Conservation (phyloP, 2,797 vertebrate genomes). For the Molossus molossus region DNA sequence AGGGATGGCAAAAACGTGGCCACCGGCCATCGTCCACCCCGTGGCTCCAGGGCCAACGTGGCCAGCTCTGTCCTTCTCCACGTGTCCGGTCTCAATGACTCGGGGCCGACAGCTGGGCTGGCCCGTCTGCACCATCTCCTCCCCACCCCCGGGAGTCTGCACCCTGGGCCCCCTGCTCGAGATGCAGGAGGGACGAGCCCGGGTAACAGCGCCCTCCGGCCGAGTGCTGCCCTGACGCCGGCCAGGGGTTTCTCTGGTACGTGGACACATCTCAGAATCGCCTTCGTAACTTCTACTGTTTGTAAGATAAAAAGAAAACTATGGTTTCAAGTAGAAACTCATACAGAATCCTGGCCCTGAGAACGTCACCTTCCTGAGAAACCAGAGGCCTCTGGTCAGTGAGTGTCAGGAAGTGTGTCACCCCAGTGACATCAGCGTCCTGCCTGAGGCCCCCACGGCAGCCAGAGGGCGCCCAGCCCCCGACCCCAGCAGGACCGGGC, state of each 20-base stretch:
- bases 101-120: not conserved
- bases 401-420: not conserved
- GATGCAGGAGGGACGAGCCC: fast-evolving
- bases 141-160: not conserved
- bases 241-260: not conserved
- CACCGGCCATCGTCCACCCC: fast-evolving
- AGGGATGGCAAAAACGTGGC: not conserved
- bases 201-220: not conserved
- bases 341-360: not conserved
- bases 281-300: not conserved
- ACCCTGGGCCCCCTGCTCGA: not conserved
- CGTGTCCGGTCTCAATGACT: fast-evolving
- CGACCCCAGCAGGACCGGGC: too few relatives aligned
- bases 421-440: too few relatives aligned
- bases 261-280: not conserved
- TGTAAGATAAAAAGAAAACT: not conserved
- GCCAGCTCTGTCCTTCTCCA: too few relatives aligned
- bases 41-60: fast-evolving
- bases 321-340: not conserved
- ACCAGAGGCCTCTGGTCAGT: not conserved
- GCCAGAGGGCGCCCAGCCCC: too few relatives aligned
- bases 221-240: not conserved
- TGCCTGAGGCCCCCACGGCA: too few relatives aligned
- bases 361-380: not conserved
- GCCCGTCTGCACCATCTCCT: not conserved